A percentile compares a stretch with the other conserved stretches of the same genome.
Conservation (phyloP, 2,113 vertebrate species). For the Neomonachus schauinslandi region DNA sequence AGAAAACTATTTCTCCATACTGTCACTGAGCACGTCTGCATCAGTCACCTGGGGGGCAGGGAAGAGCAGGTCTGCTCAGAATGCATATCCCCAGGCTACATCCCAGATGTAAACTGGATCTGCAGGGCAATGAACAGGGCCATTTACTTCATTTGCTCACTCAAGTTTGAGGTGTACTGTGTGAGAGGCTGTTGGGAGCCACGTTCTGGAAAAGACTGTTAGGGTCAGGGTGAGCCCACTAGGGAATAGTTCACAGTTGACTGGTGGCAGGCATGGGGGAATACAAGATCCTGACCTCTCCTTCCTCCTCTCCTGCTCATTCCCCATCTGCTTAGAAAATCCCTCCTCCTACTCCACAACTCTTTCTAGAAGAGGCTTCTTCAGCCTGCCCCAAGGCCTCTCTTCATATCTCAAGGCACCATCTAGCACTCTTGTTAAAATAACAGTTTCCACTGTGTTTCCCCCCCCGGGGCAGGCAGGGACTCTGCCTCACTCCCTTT, state of each 20-base stretch:
- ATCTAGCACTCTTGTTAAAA: not conserved
- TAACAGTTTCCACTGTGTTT: not conserved
- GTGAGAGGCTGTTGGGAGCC: not conserved
- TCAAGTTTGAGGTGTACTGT: not conserved
- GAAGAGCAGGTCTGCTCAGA: not conserved
- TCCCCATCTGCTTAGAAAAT: not conserved
- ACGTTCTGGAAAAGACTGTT: not conserved
- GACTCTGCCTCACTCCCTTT: not conserved
- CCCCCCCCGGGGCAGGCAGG: not conserved
- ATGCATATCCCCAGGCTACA: not conserved
- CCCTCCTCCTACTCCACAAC: not conserved
- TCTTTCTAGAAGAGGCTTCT: not conserved
- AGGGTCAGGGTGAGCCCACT: not conserved
- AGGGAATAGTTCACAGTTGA: not conserved
- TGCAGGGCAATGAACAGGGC: not conserved
- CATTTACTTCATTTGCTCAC: not conserved
- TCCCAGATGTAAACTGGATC: not conserved
- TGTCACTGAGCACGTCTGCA: not conserved
- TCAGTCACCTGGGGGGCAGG: rapidly evolving
- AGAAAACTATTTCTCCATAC: not conserved
- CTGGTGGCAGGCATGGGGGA: not conserved
- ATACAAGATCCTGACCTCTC: not conserved
- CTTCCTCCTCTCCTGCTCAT: too few relatives aligned
- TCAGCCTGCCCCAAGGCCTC: not conserved
- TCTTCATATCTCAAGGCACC: not conserved